Evolutionary conservation across 1,140 invertebrate species (phyloP).

Genomic region (Octopus sinensis): DNA sequence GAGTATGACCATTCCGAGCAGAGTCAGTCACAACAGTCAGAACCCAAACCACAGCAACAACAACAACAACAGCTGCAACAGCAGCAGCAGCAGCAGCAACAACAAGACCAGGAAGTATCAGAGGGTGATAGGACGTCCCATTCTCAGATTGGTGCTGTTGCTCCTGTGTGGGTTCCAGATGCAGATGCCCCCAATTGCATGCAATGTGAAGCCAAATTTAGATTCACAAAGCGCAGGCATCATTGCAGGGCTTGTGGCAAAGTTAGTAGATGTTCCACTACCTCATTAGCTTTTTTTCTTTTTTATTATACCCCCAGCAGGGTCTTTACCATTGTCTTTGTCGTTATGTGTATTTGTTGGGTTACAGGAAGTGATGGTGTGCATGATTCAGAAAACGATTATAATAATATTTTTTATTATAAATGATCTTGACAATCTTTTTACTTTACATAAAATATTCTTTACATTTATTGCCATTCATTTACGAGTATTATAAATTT

Average conservation of each 20-base stretch:
- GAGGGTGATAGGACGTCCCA: conserved; percentile 24
- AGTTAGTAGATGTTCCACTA: conserved; percentile 51
- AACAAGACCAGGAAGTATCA: background rate
- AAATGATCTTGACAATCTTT: too few relatives aligned
- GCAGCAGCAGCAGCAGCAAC: conserved; percentile 19
- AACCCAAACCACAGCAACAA: background rate
- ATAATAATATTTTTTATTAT: too few relatives aligned
- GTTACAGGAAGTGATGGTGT: background rate
- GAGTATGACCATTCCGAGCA: conserved; percentile 14
- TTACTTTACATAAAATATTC: too few relatives aligned
- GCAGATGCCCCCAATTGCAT: conserved; percentile 84
- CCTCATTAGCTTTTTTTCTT: too few relatives aligned
- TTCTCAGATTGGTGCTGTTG: conserved; percentile 44
- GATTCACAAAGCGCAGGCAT: conserved; percentile 88
- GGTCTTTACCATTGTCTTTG: background rate
- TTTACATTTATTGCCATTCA: too few relatives aligned
- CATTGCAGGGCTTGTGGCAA: conserved; percentile 90
- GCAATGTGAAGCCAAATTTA: conserved; percentile 86
- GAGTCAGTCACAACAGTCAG: background rate
- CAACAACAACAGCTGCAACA: background rate
- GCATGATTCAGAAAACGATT: background rate
- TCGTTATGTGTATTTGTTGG: background rate
- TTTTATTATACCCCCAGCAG: too few relatives aligned
- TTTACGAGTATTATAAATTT: too few relatives aligned
- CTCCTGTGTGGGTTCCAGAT: conserved; percentile 75